Base-by-base conservation (phyloP, 2,888 invertebrate genomes). In the Archaeoteleia sp. region DNA sequence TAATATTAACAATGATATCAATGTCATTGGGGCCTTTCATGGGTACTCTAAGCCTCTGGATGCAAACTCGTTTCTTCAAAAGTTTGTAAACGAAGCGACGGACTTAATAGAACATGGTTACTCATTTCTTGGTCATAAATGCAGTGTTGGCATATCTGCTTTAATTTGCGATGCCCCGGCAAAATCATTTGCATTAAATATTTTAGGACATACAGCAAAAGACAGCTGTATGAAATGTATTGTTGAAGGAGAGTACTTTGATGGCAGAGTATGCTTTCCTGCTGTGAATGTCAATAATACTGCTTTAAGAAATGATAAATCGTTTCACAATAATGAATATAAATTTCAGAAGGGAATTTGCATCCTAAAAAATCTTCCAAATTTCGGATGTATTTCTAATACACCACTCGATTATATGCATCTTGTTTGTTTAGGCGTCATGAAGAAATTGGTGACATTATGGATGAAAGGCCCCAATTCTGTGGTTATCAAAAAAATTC, bases 111-210 rank as follows among this genome's bases (percentile, higher is more conserved):
- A n/a, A n/a, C 10, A 46, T 23, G 46, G 46, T n/a, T 4, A 34
- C n/a, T 1, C 15, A 10, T 17, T 30, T 4, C 9, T 30, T 4
- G 43, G 10, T 6, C 2, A 9, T 17, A 9, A 6, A 0, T 30
- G 17, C 12, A 15, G 1, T 1, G 17, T 45, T 4, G 30, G 10
- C 14, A 45, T 29, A 9, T 10, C 15, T 45, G 29, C 43, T 1
- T 14, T 45, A 2, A 12, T 57, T 14, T 57, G 58, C 17, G 40
- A 60, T 39, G 51, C 51, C 8, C 58, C 58, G 6, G 49, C 58
- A 0, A 60, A 49, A 25, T 42, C 58, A 7, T 60, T 17, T 23
- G 35, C 20, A 1, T 14, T 60, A 10, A 49, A 49, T 27, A 43
- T 46, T 8, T 27, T 35, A 60, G 29, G 49, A 15, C 58, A 60